phyloP scores from a whole-genome alignment of 2,113 vertebrate genomes.

The Tauraco erythrolophus region DNA sequence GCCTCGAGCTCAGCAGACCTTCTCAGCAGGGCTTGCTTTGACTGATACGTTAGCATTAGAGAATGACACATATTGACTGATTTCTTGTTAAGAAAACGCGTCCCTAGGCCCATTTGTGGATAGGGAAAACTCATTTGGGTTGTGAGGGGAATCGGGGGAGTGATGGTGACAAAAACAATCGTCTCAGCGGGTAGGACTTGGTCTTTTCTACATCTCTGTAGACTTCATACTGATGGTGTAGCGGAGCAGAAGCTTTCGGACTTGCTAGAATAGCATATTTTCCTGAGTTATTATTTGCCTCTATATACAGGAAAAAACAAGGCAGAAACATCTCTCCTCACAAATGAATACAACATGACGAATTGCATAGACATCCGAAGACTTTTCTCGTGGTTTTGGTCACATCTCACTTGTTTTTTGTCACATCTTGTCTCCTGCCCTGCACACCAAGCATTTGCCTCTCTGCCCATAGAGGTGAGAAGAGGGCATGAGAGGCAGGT shows the following conservation, averaged over 20 bases:
- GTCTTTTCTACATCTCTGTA: neutral
- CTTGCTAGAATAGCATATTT: neutral
- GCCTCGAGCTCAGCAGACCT: neutral
- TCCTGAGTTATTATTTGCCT: neutral
- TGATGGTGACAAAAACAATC: neutral
- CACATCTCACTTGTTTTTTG: neutral
- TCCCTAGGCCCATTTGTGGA: neutral
- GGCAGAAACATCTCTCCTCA: neutral
- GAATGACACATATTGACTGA: neutral
- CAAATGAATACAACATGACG: neutral
- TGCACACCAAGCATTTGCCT: fast-evolving
- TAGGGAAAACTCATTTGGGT: neutral
- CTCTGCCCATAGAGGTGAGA: neutral
- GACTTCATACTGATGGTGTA: neutral
- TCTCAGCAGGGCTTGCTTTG: neutral
- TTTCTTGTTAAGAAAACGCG: neutral
- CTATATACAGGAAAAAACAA: neutral
- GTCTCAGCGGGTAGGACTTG: neutral
- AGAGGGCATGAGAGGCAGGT: neutral
- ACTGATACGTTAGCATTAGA: neutral
- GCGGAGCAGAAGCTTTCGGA: neutral
- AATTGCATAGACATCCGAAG: neutral
- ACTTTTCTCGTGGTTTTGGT: neutral
- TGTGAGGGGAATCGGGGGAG: neutral
- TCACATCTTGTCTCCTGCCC: neutral